Percentiles rank a stretch among this genome's conserved stretches.
phyloP scores from a whole-genome alignment of 2,113 vertebrate genomes.

The Podiceps cristatus region DNA sequence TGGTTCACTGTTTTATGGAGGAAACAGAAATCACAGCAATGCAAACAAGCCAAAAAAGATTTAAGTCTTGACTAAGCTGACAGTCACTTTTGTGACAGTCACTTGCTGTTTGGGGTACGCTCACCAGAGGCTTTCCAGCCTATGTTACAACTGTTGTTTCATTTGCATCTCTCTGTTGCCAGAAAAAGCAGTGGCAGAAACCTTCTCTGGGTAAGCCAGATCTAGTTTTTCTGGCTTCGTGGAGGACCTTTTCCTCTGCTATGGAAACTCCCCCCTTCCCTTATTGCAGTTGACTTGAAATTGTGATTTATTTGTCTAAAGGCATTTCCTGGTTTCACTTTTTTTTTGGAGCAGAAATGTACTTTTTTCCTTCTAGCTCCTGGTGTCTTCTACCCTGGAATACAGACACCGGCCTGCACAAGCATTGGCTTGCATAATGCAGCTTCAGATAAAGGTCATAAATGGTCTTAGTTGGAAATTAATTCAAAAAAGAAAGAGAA shows the following conservation, averaged over 20 bases:
- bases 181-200: background rate
- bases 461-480: conserved; percentile 68
- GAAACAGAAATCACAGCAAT: background rate
- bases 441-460: conserved; percentile 68
- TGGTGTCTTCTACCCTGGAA: conserved; percentile 23
- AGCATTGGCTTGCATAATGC: conserved; percentile 37
- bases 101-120: background rate
- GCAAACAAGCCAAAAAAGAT: background rate
- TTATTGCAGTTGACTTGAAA: conserved; percentile 14
- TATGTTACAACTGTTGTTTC: background rate
- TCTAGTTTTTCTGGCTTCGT: background rate
- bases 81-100: background rate
- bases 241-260: background rate
- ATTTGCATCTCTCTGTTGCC: background rate
- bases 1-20: background rate
- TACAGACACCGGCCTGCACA: background rate
- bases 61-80: background rate
- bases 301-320: conserved; percentile 52
- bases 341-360: conserved; percentile 25
- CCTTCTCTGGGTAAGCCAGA: background rate
- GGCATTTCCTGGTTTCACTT: conserved; percentile 46
- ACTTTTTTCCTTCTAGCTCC: conserved; percentile 16
- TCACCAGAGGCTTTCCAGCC: background rate
- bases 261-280: background rate
- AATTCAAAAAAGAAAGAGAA: conserved; percentile 60